phyloP scores from a whole-genome alignment of 2,888 invertebrate genomes.

The Pollenia amentaria region DNA sequence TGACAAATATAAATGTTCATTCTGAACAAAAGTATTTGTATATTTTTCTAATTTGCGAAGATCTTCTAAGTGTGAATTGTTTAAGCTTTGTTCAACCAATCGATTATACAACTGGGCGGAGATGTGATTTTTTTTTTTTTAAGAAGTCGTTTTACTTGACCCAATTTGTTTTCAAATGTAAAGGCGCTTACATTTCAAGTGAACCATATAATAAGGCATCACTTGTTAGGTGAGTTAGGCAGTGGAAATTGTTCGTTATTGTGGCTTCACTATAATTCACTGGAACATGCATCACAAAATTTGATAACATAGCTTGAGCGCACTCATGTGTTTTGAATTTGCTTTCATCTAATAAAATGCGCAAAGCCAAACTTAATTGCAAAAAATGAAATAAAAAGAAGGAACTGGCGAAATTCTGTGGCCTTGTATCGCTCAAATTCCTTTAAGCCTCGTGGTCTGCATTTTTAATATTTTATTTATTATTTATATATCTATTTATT shows the following conservation, averaged over 20 bases:
- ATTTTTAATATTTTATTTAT: too few relatives aligned
- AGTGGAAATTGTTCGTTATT: conserved; percentile 54
- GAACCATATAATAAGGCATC: conserved; percentile 49
- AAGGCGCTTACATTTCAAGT: conserved; percentile 39
- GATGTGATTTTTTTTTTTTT: conserved; percentile 27
- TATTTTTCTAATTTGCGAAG: conserved; percentile 30
- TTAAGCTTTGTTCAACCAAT: conserved; percentile 40
- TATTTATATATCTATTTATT: too few relatives aligned
- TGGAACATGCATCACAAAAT: conserved; percentile 44
- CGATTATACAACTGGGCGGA: conserved; percentile 41
- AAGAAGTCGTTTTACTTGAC: conserved; percentile 30
- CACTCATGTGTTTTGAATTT: conserved; percentile 34
- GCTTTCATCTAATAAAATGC: conserved; percentile 47
- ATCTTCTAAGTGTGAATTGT: conserved; percentile 23
- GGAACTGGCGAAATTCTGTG: conserved; percentile 48
- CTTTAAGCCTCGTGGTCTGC: conserved; percentile 42
- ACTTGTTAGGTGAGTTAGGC: conserved; percentile 47
- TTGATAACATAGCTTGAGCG: background rate
- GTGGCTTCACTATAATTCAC: conserved; percentile 51
- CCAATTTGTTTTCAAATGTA: conserved; percentile 44
- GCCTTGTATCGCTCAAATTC: conserved; percentile 62
- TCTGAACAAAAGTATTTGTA: conserved; percentile 51
- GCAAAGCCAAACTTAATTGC: conserved; percentile 38
- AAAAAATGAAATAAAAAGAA: conserved; percentile 38
- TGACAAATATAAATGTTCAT: conserved; percentile 53